Base-by-base conservation (phyloP, 2,888 invertebrate genomes). In the Orthosia gracilis region DNA sequence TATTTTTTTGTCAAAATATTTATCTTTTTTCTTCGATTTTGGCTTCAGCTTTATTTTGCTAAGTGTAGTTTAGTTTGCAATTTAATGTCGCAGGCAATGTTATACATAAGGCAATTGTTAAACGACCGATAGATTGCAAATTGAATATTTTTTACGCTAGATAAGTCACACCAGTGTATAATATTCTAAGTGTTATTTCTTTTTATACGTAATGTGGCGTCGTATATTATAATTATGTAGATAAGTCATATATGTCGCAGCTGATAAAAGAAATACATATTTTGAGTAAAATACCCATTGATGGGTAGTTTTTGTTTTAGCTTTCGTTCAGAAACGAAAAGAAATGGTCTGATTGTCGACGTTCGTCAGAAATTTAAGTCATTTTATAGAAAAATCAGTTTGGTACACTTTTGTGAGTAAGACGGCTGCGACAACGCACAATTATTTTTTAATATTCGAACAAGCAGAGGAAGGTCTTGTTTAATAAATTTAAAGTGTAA, bases 41-140 rank as follows among this genome's bases (percentile, higher is more conserved):
- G 91, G 92, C 94, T 94, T 93, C 92, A 94, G 92, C 92, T 94
- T 93, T 94, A 93, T 88, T 92, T 92, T 92, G 85, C 88, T 91
- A 91, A 76, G 76, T 74, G 71, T 85, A 83, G 75, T 86, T 89
- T 88, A 89, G 90, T 90, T 90, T 90, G 85, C 88, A 90, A 89
- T 89, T 81, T 88, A 85, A 87, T 88, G 86, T 85, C 85, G 81
- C 62, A 71, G 78, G 84, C 82, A 85, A 85, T 87, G 85, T 86
- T 85, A 85, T 86, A 85, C 77, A 87, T n/a, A n/a, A n/a, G n/a
- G n/a, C n/a, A 87, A 83, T 87, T 83, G 78, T 88, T 84, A 84
- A 69, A 81, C 71, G 85, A 74, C 89, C 80, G 78, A 84, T 88
- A 82, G 78, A 87, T 89, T 90, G 89, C 80, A 89, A 90, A 85